phyloP scores from a whole-genome alignment of 1,140 invertebrate genomes.

The Drosophila malerkotliana region DNA sequence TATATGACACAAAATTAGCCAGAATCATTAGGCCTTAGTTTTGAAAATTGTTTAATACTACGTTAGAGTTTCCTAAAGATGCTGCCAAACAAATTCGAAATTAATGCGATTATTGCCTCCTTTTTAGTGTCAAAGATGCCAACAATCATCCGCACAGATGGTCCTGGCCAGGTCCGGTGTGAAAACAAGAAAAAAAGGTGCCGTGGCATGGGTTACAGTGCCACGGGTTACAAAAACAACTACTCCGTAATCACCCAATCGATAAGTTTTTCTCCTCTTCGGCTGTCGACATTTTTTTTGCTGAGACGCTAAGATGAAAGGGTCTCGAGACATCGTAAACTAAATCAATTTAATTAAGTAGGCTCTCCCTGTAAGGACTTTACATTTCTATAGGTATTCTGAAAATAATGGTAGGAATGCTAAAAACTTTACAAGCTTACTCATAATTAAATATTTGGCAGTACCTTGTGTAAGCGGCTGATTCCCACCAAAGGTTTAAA shows the following conservation, averaged over 20 bases:
- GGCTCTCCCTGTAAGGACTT: neutral
- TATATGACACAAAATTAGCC: conserved; percentile 6
- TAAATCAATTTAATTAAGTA: conserved; percentile 40
- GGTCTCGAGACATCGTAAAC: conserved; percentile 40
- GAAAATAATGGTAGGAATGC: conserved; percentile 8
- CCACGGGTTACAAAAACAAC: no score
- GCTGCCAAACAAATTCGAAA: conserved; percentile 16
- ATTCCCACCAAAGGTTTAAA: conserved; percentile 37
- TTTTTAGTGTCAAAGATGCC: conserved; percentile 39
- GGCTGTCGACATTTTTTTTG: conserved; percentile 39
- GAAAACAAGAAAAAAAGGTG: conserved; percentile 27
- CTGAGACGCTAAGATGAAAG: conserved; percentile 37
- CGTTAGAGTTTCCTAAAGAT: conserved; percentile 7
- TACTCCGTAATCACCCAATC: conserved; percentile 44
- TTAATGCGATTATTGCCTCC: conserved; percentile 29
- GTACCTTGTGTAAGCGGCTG: conserved; percentile 28
- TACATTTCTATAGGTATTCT: no score
- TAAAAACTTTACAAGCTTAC: neutral
- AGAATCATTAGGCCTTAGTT: neutral
- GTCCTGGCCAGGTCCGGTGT: conserved; percentile 20
- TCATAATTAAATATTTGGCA: conserved; percentile 15
- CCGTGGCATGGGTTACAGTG: conserved; percentile 22
- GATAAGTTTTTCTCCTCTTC: conserved; percentile 44
- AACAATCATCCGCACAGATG: conserved; percentile 24
- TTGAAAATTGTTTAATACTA: conserved; percentile 4